Percentiles rank a stretch among this genome's conserved stretches.
Conservation (phyloP, 2,888 invertebrate species). For the Limenitis arthemis region DNA sequence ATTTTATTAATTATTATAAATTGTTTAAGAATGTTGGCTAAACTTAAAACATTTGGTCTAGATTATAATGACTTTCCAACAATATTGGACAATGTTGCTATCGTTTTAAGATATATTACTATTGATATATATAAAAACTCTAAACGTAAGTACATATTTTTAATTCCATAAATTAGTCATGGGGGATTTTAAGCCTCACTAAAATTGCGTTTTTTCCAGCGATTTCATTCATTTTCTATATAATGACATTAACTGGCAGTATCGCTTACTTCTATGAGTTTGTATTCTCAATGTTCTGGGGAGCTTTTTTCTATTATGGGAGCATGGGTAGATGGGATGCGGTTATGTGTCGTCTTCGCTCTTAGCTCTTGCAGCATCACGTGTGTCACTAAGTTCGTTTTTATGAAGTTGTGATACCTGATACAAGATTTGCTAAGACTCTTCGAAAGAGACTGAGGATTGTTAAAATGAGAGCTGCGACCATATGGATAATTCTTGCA, state of each 20-base stretch:
- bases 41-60: constrained; percentile 11
- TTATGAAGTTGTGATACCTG: constrained; percentile 31
- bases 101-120: constrained; percentile 33
- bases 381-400: constrained; percentile 35
- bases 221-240: constrained; percentile 32
- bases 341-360: constrained; percentile 34
- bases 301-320: constrained; percentile 32
- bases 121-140: constrained; percentile 36
- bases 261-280: constrained; percentile 38
- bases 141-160: constrained; percentile 31
- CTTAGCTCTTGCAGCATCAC: constrained; percentile 36
- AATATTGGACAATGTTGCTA: constrained; percentile 39
- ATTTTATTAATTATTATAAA: not conserved
- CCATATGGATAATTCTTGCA: constrained; percentile 40
- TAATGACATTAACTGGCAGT: constrained; percentile 22
- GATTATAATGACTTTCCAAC: constrained; percentile 38
- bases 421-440: constrained; percentile 35
- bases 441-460: constrained; percentile 29
- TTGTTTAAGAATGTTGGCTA: not conserved
- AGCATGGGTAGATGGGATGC: constrained; percentile 32
- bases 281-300: constrained; percentile 38
- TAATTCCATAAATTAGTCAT: not conserved
- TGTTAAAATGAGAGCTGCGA: constrained; percentile 39
- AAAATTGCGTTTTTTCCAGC: constrained; percentile 22
- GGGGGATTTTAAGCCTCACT: too few relatives aligned